Conservation (phyloP, 2,888 invertebrate genomes). For the Ormyrus pomaceus region DNA sequence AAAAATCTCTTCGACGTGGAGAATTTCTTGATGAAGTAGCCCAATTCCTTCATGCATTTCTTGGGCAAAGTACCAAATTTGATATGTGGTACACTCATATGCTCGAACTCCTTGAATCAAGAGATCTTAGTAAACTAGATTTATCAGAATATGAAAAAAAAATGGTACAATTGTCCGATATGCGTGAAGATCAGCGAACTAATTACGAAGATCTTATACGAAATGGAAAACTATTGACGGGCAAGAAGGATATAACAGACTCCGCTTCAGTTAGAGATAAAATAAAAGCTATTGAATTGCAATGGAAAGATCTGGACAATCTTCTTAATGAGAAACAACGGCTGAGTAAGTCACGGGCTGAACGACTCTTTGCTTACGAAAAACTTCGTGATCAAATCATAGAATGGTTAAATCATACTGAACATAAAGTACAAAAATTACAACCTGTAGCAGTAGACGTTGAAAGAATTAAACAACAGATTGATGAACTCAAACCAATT, state of each 20-base stretch:
- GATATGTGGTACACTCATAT: slow-evolving; percentile 85
- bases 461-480: slow-evolving; percentile 89
- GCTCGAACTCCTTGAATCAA: slow-evolving; percentile 84
- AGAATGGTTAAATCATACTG: slow-evolving; percentile 90
- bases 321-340: slow-evolving; percentile 90
- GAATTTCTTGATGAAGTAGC: slow-evolving; percentile 89
- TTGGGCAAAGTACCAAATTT: slow-evolving; percentile 76
- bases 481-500: slow-evolving; percentile 89
- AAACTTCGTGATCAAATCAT: slow-evolving; percentile 87
- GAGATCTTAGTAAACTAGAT: slow-evolving; percentile 83
- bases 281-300: slow-evolving; percentile 90
- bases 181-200: slow-evolving; percentile 78
- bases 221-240: slow-evolving; percentile 87
- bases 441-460: slow-evolving; percentile 92
- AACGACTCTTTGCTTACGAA: slow-evolving; percentile 92
- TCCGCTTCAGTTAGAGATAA: slow-evolving; percentile 89
- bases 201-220: slow-evolving; percentile 86
- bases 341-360: slow-evolving; percentile 88
- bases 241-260: slow-evolving; percentile 93
- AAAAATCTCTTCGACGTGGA: slow-evolving; percentile 86
- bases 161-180: slow-evolving; percentile 78
- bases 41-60: slow-evolving; percentile 77
- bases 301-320: slow-evolving; percentile 92
- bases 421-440: slow-evolving; percentile 85
- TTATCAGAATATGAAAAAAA: slow-evolving; percentile 81